A percentile compares a stretch with the other conserved stretches of the same genome.
phyloP scores from a whole-genome alignment of 2,113 vertebrate genomes.

The Chaetorhynchus papuensis region DNA sequence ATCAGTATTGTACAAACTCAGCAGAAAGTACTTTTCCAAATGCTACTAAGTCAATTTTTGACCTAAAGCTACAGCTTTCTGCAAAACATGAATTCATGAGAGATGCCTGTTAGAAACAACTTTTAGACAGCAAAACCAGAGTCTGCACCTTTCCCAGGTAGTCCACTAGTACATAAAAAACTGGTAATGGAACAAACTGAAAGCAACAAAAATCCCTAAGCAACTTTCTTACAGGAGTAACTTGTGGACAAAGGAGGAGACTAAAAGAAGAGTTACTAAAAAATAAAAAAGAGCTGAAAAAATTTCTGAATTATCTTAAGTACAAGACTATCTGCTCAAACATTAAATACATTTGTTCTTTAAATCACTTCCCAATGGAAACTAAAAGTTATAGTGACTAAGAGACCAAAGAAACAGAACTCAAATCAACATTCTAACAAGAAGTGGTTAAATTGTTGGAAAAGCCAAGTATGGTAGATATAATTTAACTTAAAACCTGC shows the following conservation, averaged over 20 bases:
- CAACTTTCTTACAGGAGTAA: not conserved
- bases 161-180: not conserved
- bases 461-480: not conserved
- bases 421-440: not conserved
- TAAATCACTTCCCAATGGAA: not conserved
- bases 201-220: not conserved
- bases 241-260: accelerated
- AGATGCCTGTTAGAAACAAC: not conserved
- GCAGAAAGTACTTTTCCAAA: not conserved
- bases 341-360: not conserved
- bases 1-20: not conserved
- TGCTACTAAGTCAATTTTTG: not conserved
- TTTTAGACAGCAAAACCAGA: not conserved
- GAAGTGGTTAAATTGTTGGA: not conserved
- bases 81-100: not conserved
- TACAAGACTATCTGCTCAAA: not conserved
- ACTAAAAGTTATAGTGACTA: not conserved
- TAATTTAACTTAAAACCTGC: not conserved
- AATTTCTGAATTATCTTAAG: not conserved
- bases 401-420: not conserved
- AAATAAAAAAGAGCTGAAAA: not conserved
- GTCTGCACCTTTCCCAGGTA: not conserved
- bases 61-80: not conserved
- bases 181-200: not conserved
- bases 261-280: not conserved